Conservation (phyloP, 2,797 vertebrate genomes). For the Acrocephalus scirpaceus region DNA sequence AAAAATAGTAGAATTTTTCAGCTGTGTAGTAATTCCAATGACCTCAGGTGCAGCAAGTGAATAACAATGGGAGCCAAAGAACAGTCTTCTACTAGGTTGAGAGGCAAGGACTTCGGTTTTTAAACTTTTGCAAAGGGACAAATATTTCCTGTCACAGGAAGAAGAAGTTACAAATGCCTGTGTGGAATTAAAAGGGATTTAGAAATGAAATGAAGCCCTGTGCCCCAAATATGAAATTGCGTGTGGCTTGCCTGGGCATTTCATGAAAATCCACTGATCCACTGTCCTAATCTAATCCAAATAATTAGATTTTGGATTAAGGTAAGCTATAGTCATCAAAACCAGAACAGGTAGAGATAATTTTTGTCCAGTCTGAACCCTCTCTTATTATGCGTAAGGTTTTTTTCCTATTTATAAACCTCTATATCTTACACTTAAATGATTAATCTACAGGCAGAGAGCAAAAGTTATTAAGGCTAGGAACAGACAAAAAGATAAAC, state of each 20-base stretch:
- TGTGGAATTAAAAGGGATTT: conserved; percentile 43
- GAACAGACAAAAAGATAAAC: conserved; percentile 57
- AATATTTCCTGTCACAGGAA: neutral
- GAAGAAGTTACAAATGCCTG: neutral
- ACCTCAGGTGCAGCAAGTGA: neutral
- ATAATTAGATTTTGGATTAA: conserved; percentile 63
- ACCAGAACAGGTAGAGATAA: conserved; percentile 32
- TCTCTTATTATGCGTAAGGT: neutral
- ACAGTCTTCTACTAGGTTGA: neutral
- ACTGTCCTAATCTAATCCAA: conserved; percentile 42
- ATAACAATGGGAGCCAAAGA: neutral
- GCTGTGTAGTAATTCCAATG: neutral
- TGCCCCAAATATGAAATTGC: conserved; percentile 31
- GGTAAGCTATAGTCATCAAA: conserved; percentile 21
- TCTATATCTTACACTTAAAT: conserved; percentile 17
- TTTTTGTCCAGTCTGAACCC: neutral
- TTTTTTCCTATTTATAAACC: conserved; percentile 7
- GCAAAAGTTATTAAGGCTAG: conserved; percentile 42
- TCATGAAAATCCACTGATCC: conserved; percentile 43
- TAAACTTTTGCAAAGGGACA: neutral
- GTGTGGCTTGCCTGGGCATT: conserved; percentile 11
- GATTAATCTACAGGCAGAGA: conserved; percentile 33
- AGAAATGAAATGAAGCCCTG: conserved; percentile 18
- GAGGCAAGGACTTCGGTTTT: neutral
- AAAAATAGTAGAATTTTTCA: neutral